Base-by-base conservation (phyloP, 2,113 vertebrate species). In the Tylochromis polylepis region DNA sequence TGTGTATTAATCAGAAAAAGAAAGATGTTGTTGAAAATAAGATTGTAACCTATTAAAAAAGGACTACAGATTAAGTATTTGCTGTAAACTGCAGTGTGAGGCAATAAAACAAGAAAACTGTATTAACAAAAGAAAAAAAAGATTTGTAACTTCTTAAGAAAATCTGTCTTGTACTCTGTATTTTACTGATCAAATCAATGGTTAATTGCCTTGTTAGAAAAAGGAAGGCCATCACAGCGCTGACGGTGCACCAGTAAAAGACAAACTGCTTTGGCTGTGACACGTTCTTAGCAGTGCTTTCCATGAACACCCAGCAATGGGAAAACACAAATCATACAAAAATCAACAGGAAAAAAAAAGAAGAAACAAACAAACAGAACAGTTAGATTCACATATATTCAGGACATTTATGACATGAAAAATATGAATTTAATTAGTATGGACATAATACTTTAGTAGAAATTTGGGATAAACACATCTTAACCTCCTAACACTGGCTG, bases 201-300 rank as follows among this genome's bases (percentile, higher is more conserved):
- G 49, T 43, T 58, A 18, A 82, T 77, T 79, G 31, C 24, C 27
- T 80, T 51, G 11, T 65, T 56, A 24, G 29, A 58, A 57, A 70
- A 79, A 43, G 34, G 16, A 86, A 29, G 51, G 51, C 7, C 15
- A 83, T 4, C 59, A 36, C n/a, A 51, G 67, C 51, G 6, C 57
- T 67, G 60, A 75, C 12, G 1, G 38, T 53, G 9, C 36, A 31
- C 59, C 67, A 85, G 34, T 80, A 82, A 85, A 88, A 86, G 59
- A 53, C 34, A 31, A 81, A 91, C 65, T 24, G 57, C 60, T 92
- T 94, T 92, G 93, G 88, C 92, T 90, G 70, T 91, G 87, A 88
- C 80, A 89, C 78, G 79, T 83, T 85, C 22, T 79, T 41, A 56
- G 36, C 55, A 34, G 36, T 15, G 58, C 27, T 83, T 41, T 43